Evolutionary conservation across 2,113 vertebrate genomes (phyloP), one percentile per base, ranked within the genome.

Genomic region (Cyphotilapia sp.): DNA sequence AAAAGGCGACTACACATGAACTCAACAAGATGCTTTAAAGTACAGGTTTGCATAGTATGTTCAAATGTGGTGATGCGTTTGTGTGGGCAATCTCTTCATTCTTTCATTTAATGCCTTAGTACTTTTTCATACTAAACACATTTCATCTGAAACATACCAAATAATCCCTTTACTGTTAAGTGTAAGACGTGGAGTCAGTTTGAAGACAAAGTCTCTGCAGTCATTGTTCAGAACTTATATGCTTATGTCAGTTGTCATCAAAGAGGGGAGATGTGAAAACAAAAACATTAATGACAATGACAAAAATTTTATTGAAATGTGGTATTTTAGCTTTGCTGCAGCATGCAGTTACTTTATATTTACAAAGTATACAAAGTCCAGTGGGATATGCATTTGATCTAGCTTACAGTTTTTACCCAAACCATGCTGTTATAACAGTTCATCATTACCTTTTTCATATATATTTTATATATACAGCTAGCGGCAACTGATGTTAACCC

Each of bases 401-500:
- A 66, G 22, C 49, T 51, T 14, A 47, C 14, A 81, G n/a, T 61
- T 45, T 78, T 74, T 63, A 27, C 35, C 9, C 82, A 29, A n/a
- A 33, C 31, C 49, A 24, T 61, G 61, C 19, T 33, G 35, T 82
- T 71, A 31, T 13, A 40, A 76, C 51, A 13, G 19, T 38, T 51
- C 38, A 4, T 53, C 33, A 4, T 45, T 78, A 87, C 89, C 87
- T 92, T 69, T 69, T 69, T 69, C 33, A 69, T 38, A 69, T 69
- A 69, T 69, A 69, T 69, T 69, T 69, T 69, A 69, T 69, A 69
- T 63, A 69, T 40, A 69, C 82, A 87, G 63, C 59, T 27, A 3
- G 59, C 80, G 24, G 74, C 89, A 85, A 86, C 88, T 91, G 84
- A 92, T 90, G 88, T 90, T 86, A 85, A 80, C 85, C 88, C 82